Evolutionary conservation across 2,113 vertebrate genomes (phyloP).

Genomic region (Labeo catla): DNA sequence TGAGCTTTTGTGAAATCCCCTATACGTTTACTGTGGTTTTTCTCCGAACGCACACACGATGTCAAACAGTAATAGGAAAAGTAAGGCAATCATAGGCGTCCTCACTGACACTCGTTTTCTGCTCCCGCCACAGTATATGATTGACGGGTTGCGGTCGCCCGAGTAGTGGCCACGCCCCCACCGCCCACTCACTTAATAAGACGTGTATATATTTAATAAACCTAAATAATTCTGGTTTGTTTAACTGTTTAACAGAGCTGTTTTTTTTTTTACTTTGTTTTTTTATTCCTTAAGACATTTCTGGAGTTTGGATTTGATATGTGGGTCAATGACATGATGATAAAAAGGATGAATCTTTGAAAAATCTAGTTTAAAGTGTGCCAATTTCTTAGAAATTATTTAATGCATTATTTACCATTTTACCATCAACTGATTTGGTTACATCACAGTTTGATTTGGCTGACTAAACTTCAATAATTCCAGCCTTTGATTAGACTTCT

Average conservation of each 20-base stretch:
- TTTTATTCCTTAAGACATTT: background rate
- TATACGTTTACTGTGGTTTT: background rate
- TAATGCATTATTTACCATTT: background rate
- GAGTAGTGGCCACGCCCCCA: slow-evolving; percentile 36
- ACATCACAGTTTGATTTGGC: too few relatives aligned
- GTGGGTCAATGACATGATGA: background rate
- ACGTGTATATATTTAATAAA: background rate
- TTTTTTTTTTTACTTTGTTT: background rate
- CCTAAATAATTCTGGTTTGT: background rate
- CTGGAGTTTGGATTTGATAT: background rate
- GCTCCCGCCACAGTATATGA: slow-evolving; percentile 33
- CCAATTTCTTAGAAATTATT: background rate
- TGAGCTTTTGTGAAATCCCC: background rate
- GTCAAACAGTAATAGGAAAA: background rate
- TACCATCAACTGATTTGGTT: too few relatives aligned
- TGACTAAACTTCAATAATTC: too few relatives aligned
- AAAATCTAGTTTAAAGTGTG: too few relatives aligned
- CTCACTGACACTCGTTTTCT: background rate
- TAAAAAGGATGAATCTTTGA: background rate
- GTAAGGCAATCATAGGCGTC: background rate
- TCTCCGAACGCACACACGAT: background rate
- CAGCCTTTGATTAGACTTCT: background rate
- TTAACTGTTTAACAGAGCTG: background rate
- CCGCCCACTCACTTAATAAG: slow-evolving; percentile 12
- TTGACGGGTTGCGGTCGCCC: slow-evolving; percentile 18